Base-by-base conservation (phyloP, 2,113 vertebrate species). In the Nyctibius bracteatus region DNA sequence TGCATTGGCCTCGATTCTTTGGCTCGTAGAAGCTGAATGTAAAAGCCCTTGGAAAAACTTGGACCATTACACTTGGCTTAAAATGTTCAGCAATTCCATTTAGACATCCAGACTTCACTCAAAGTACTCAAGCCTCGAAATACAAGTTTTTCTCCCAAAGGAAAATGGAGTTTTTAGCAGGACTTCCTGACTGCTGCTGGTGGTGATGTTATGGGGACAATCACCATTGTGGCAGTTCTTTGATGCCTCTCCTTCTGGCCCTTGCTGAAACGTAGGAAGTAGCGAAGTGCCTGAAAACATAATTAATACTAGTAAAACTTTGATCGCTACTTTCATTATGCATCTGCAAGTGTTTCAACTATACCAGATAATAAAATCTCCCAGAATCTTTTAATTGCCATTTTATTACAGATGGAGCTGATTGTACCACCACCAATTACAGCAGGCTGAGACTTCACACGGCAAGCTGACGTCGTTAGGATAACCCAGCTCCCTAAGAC, bases 261-360 rank as follows among this genome's bases (percentile, higher is more conserved):
- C 73, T 87, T 71, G 83, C 81, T 95, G 91, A 86, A 72, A 84
- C 82, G 58, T 23, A 93, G 78, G 86, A 97, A 93, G 62, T 12
- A 73, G 44, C 5, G 28, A 93, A 96, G 77, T 52, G 68, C 78
- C 78, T 86, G 78, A 79, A 88, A 95, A 57, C 49, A 33, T 73
- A 87, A 96, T 90, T 95, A 94, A 80, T 66, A 52, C 18, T 12
- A 44, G 19, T 20, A 41, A 87, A 92, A 72, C 73, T 85, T 51
- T 66, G 59, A 89, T 95, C 71, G 25, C 31, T 81, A 28, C 44
- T 71, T 95, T 87, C 63, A 73, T 66, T 73, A 72, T 2, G 16
- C 23, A 33, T 54, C 47, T 91, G 61, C 59, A 67, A 58, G 20
- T 43, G 47, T 86, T 97, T 91, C 68, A 82, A n/a, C 49, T 71